phyloP scores from a whole-genome alignment of 2,113 vertebrate species.

The Boulengeromyrus knoepffleri region DNA sequence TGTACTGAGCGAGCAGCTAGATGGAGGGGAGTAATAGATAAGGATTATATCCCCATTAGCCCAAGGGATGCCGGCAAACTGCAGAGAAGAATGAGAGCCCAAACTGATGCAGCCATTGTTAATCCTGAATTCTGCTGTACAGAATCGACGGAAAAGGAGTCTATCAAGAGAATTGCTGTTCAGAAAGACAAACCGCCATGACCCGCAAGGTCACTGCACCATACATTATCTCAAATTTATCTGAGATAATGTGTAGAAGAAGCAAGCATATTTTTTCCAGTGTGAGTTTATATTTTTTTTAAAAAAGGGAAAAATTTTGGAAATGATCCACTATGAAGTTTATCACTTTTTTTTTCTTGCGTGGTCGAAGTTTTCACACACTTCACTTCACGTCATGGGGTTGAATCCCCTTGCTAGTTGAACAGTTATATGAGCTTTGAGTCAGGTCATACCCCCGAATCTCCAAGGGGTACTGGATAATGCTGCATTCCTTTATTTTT shows the following conservation, averaged over 20 bases:
- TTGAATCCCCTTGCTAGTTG: neutral
- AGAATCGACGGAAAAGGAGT: neutral
- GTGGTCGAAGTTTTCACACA: neutral
- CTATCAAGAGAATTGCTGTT: neutral
- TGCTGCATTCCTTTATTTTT: neutral
- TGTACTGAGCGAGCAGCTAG: neutral
- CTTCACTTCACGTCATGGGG: neutral
- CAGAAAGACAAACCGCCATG: neutral
- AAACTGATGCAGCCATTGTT: neutral
- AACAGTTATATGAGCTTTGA: neutral
- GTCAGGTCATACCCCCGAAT: neutral
- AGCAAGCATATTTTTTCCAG: neutral
- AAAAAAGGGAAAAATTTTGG: neutral
- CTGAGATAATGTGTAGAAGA: neutral
- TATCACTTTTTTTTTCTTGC: neutral
- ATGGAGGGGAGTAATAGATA: neutral
- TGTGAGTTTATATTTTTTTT: neutral
- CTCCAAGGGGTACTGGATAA: neutral
- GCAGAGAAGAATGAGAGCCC: neutral
- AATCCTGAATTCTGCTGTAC: neutral
- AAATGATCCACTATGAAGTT: neutral
- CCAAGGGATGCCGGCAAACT: neutral
- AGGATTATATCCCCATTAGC: neutral
- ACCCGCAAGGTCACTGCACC: neutral
- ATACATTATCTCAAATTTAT: neutral